Percentiles rank a stretch among this genome's conserved stretches.
phyloP scores from a whole-genome alignment of 2,113 vertebrate species.

The Silurus glanis region DNA sequence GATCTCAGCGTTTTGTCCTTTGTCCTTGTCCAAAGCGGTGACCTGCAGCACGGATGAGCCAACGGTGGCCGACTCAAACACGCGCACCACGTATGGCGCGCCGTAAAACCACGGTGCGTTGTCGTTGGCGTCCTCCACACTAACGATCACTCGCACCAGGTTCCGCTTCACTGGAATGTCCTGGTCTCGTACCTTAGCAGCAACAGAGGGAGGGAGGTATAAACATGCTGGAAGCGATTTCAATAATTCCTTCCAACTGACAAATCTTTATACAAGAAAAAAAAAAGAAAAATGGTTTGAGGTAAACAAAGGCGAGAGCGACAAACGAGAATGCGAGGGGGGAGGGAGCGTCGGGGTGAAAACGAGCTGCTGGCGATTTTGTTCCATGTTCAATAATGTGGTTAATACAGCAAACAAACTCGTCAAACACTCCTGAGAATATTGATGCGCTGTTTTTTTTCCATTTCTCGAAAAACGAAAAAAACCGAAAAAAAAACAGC shows the following conservation, averaged over 20 bases:
- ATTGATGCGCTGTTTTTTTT: background rate
- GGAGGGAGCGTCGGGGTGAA: background rate
- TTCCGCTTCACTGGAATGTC: conserved; percentile 96
- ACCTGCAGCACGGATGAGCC: conserved; percentile 90
- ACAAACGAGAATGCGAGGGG: background rate
- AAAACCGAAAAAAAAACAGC: background rate
- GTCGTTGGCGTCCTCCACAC: conserved; percentile 91
- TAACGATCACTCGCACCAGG: conserved; percentile 85
- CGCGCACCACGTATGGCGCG: conserved; percentile 81
- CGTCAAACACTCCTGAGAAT: conserved; percentile 20
- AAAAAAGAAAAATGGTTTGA: background rate
- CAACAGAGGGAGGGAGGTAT: background rate
- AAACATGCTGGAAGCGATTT: background rate
- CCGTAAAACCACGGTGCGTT: conserved; percentile 93
- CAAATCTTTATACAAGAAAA: background rate
- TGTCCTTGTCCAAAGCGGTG: conserved; percentile 93
- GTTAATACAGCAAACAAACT: conserved; percentile 29
- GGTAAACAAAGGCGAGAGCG: background rate
- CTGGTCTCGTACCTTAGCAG: conserved; percentile 87
- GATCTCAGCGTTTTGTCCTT: conserved; percentile 88
- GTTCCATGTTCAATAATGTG: background rate
- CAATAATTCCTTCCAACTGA: background rate
- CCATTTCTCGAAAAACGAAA: background rate
- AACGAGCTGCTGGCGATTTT: background rate
- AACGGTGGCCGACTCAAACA: conserved; percentile 87